Base-by-base conservation (phyloP, 1,140 invertebrate genomes). In the Hormaphis cornu region DNA sequence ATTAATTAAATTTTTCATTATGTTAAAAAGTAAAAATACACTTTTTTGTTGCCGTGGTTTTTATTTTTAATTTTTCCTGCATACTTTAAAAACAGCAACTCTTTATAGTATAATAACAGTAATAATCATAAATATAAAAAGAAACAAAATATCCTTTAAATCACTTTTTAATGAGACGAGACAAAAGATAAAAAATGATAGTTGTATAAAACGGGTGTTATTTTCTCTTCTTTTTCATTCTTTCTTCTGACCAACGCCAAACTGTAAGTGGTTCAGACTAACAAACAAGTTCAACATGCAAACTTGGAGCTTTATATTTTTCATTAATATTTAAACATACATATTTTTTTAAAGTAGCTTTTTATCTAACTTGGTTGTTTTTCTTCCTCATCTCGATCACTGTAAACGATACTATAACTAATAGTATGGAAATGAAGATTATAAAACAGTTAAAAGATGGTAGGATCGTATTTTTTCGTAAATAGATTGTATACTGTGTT, bases 121-220 rank as follows among this genome's bases (percentile, higher is more conserved):
- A 63, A 63, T 40, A 40, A 61, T 61, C 28, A 61, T 30, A 46
- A 61, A 1, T 30, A 53, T 30, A 46, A 61, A 1, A 53, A 53
- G 0, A 30, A 53, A 6, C 24, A 42, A 30, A 42, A 42, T 42
- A 61, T 66, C 44, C 61, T 66, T 48, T 33, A 42, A 48, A 66
- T 26, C 50, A 66, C 61, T 66, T 66, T 66, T 66, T 66, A 66
- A 66, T 66, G 61, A 66, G 61, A 50, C 42, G 18, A 66, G 18
- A 46, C 61, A 48, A 22, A 48, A 66, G 61, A 40, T 18, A 66
- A 48, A 50, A 14, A 63, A 18, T 33, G 20, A 48, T 66, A 66
- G n/a, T n/a, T n/a, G n/a, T n/a, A n/a, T n/a, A 33, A 44, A 66
- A 66, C 28, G 18, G 18, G 20, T 66, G 40, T 63, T 63, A 7